phyloP scores from a whole-genome alignment of 1,140 invertebrate species.

The Trachymyrmex septentrionalis region DNA sequence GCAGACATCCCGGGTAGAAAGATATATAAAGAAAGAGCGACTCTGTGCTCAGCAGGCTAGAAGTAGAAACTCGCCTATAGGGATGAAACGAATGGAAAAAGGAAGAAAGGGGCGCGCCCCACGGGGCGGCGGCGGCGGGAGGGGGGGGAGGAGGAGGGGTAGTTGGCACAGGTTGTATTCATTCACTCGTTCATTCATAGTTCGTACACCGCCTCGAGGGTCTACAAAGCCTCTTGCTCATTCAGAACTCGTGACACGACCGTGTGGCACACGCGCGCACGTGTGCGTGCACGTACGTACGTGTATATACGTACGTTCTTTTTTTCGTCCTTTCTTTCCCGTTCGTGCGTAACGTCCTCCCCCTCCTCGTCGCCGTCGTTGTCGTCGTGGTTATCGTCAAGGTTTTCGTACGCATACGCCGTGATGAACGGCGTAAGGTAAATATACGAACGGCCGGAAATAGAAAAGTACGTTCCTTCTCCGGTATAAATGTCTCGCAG shows the following conservation, averaged over 20 bases:
- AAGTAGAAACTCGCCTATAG: slow-evolving; percentile 46
- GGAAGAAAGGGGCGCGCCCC: slow-evolving; percentile 61
- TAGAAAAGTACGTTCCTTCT: slow-evolving; percentile 48
- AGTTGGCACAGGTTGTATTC: slow-evolving; percentile 76
- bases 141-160: slow-evolving; percentile 36
- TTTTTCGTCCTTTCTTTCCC: slow-evolving; percentile 60
- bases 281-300: slow-evolving; percentile 9
- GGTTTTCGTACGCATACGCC: slow-evolving; percentile 59
- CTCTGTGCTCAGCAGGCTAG: background rate
- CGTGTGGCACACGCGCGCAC: slow-evolving; percentile 1
- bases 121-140: too few relatives aligned
- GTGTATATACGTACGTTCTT: background rate
- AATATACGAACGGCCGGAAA: slow-evolving; percentile 62
- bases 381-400: slow-evolving; percentile 64
- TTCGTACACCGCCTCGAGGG: slow-evolving; percentile 75
- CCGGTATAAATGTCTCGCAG: slow-evolving; percentile 42
- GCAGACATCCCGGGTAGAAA: background rate
- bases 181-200: slow-evolving; percentile 78
- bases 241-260: slow-evolving; percentile 76
- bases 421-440: slow-evolving; percentile 60
- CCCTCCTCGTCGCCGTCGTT: slow-evolving; percentile 48
- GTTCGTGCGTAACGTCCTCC: slow-evolving; percentile 53
- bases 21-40: slow-evolving; percentile 14
- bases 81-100: slow-evolving; percentile 58
- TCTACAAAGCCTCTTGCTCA: slow-evolving; percentile 76